Base-by-base conservation (phyloP, 1,140 invertebrate genomes). In the Cydia splendana region DNA sequence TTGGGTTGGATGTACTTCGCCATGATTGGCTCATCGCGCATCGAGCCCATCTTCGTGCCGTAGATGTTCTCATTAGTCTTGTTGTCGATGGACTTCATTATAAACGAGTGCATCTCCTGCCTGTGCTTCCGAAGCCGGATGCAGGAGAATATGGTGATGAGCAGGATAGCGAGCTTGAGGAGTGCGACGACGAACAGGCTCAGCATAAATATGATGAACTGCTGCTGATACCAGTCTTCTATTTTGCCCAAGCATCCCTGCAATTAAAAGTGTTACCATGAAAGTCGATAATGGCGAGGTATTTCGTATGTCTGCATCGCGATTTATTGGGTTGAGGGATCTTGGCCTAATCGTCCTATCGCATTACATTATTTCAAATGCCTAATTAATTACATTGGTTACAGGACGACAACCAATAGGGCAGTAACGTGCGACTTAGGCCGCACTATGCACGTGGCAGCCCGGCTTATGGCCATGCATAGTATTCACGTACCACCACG, bases 201-300 rank as follows among this genome's bases (percentile, higher is more conserved):
- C 3, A 94, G 91, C 48, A 97, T 91, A 78, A 97, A 95, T 62
- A 96, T 93, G 12, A 96, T 87, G 51, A 96, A 96, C 82, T 97
- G 96, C 48, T 96, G 94, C 65, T 96, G 94, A 77, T 96, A 96
- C 96, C 97, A 98, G 76, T 94, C 93, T 89, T 97, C 96, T 30
- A 98, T 91, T 87, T 95, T 94, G 20, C 92, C 91, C 4, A 96
- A 85, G 80, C 97, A 97, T 15, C 97, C 96, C 95, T 97, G 86
- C 20, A 94, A 94, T 77, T 62, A 77, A 82, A 53, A 53, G 51
- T 53, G n/a, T 5, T n/a, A 18, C 51, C 4, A 53, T 53, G n/a
- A 53, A n/a, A 18, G n/a, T 13, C n/a, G n/a, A 53, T 53, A 53
- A n/a, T 6, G n/a, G n/a, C 10, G 51, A 18, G n/a, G 38, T 42